Conservation (phyloP, 2,888 invertebrate species). For the Oscheius sp. region DNA sequence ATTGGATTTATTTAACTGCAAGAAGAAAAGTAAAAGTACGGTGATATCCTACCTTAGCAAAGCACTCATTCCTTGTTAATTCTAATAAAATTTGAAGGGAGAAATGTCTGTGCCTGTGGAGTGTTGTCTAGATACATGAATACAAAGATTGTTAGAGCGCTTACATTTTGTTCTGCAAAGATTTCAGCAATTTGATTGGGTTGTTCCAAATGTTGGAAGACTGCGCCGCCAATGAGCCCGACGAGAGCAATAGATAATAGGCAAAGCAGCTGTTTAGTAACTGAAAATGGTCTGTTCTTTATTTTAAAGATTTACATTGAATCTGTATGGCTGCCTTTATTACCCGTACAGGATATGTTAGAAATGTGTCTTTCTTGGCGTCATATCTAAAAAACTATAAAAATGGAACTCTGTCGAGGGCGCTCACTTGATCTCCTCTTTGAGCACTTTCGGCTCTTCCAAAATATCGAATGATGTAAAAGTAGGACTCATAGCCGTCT, state of each 20-base stretch:
- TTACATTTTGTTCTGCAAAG: constrained; percentile 16
- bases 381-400: constrained; percentile 21
- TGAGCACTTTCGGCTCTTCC: constrained; percentile 39
- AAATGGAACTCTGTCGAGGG: background rate
- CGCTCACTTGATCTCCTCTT: constrained; percentile 49
- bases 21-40: no score
- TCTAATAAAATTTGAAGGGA: background rate
- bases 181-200: constrained; percentile 26
- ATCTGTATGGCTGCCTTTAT: constrained; percentile 35
- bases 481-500: constrained; percentile 33
- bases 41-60: constrained; percentile 2
- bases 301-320: constrained; percentile 20
- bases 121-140: constrained; percentile 2
- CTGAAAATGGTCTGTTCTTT: constrained; percentile 20
- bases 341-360: constrained; percentile 39
- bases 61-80: constrained; percentile 11
- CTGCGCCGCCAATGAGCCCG: constrained; percentile 43
- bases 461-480: constrained; percentile 32
- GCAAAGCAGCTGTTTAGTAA: constrained; percentile 40
- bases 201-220: constrained; percentile 44
- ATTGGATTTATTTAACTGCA: constrained; percentile 3
- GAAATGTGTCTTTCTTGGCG: constrained; percentile 39
- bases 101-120: constrained; percentile 16
- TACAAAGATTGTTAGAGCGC: no score
- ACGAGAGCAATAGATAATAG: constrained; percentile 38